phyloP scores from a whole-genome alignment of 2,797 vertebrate genomes.

The Xiphophorus birchmanni region DNA sequence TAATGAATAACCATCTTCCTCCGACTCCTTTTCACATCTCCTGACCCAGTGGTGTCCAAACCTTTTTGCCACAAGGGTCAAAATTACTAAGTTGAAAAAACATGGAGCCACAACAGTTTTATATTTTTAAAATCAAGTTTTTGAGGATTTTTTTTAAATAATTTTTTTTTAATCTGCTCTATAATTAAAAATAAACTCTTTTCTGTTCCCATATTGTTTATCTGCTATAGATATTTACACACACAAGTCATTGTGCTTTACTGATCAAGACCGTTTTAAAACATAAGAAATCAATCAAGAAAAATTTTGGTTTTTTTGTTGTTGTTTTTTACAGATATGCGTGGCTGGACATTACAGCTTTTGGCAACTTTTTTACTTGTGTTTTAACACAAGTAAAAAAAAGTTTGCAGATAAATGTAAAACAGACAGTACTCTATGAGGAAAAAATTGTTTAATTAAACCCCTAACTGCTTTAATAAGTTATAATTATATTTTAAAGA shows the following conservation, averaged over 20 bases:
- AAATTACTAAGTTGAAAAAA: too few species aligned
- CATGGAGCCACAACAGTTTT: too few species aligned
- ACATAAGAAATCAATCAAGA: neutral
- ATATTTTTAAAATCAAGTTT: too few species aligned
- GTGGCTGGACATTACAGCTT: neutral
- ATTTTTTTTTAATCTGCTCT: too few species aligned
- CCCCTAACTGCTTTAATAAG: neutral
- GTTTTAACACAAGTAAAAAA: neutral
- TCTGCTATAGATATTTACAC: neutral
- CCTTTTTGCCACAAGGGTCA: too few species aligned
- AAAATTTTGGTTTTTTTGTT: neutral
- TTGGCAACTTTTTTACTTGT: neutral
- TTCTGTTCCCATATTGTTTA: neutral
- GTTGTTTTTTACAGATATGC: neutral
- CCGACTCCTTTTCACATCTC: too few species aligned
- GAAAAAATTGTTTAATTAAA: neutral
- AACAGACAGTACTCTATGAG: neutral
- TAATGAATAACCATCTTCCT: too few species aligned
- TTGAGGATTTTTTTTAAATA: too few species aligned
- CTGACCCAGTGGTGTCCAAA: too few species aligned
- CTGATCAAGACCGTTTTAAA: neutral
- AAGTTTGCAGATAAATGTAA: neutral
- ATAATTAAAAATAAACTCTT: neutral
- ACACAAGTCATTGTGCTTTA: neutral
- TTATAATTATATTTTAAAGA: neutral